Conservation (phyloP, 2,797 vertebrate species). For the Cryptoprocta ferox region DNA sequence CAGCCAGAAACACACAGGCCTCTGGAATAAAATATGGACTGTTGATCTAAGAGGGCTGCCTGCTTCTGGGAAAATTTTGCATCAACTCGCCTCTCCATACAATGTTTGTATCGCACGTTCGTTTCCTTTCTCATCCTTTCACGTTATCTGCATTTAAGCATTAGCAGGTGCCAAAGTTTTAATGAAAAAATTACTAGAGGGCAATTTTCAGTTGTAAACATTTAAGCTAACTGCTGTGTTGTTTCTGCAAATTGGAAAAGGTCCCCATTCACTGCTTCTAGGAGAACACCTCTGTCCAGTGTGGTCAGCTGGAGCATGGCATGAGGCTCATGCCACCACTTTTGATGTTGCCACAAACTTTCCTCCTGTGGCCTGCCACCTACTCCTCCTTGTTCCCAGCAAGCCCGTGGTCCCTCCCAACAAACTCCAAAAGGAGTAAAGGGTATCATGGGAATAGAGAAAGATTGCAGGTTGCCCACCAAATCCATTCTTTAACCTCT, state of each 20-base stretch:
- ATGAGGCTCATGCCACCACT: not conserved
- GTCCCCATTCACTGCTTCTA: not conserved
- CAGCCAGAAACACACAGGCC: not conserved
- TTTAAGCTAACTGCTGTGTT: not conserved
- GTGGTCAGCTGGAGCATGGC: accelerated
- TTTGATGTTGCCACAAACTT: no score
- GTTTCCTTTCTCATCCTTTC: not conserved
- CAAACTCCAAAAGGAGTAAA: not conserved
- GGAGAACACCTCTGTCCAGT: not conserved
- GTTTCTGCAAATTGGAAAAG: conserved; percentile 29
- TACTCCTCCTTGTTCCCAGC: no score
- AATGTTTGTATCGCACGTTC: not conserved
- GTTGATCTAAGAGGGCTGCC: accelerated
- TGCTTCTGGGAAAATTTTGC: not conserved
- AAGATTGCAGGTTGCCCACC: not conserved
- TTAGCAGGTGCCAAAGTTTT: conserved; percentile 26
- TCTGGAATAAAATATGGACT: not conserved
- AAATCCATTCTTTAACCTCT: not conserved
- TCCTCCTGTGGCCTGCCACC: not conserved
- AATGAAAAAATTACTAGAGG: conserved; percentile 48
- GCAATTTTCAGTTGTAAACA: conserved; percentile 33
- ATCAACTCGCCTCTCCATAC: not conserved
- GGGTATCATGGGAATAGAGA: not conserved
- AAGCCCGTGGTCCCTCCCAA: not conserved
- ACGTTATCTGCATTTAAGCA: not conserved